Base-by-base conservation (phyloP, 2,113 vertebrate genomes). In the Panthera leo region DNA sequence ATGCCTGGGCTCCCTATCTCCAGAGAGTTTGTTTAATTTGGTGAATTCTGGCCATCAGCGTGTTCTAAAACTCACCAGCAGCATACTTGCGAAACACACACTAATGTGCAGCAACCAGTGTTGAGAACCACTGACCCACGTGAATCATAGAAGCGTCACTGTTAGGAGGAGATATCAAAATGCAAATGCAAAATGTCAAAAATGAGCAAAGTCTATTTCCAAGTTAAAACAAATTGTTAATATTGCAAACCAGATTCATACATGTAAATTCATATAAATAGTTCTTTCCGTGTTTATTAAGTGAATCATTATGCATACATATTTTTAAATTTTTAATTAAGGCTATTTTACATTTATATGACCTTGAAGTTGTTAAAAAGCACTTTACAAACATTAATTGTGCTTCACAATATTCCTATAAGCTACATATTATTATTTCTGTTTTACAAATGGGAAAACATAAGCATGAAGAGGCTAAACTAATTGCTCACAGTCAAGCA, bases 281-380 rank as follows among this genome's bases (percentile, higher is more conserved):
- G 39, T 79, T 89, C 19, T 95, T 96, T 91, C 87, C 3, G 13
- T 96, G 87, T 94, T 97, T 98, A 95, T 94, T 94, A 97, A 95
- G 95, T 97, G 88, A 97, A 85, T 97, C 79, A 96, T 96, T 97
- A 92, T 94, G 80, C 84, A 91, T 67, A 91, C 45, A 96, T 68
- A 95, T 79, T 96, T 98, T 94, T 92, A 91, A 97, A 95, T 95
- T 97, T 98, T 95, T 97, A 95, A 97, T 97, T 88, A 95, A 92
- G 71, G 42, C 45, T 95, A 94, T 88, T 98, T 97, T 97, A 95
- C 68, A 97, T 97, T 96, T 96, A 65, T 89, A 82, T 96, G 89
- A 92, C 87, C 95, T 58, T 88, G 39, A 95, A 79, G 51, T 95
- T 97, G 85, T 96, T 97, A 97, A 85, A 94, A 98, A 98, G 67